These are phyloP conservation scores for Lymantria dispar DNA, from an alignment of 2,888 invertebrate species.

Conservation along the genomic window DNA sequence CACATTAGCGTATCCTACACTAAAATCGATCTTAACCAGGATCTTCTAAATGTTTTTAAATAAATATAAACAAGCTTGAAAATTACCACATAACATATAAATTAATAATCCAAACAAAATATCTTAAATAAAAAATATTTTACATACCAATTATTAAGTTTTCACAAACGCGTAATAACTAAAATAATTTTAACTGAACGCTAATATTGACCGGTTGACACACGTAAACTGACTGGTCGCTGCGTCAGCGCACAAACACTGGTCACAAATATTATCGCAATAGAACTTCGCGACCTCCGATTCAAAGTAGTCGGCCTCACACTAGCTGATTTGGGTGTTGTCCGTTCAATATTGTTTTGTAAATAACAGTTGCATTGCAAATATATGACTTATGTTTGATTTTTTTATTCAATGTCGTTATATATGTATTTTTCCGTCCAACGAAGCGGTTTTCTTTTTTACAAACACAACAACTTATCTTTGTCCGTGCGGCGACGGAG, in stretches of 20 bases:
- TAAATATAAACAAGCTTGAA: too few relatives aligned
- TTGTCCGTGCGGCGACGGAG: too few relatives aligned
- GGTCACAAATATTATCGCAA: slow-evolving; percentile 33
- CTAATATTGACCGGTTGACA: slow-evolving; percentile 18
- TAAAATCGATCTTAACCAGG: too few relatives aligned
- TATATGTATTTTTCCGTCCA: too few relatives aligned
- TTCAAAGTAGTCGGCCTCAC: slow-evolving; percentile 2
- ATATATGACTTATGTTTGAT: too few relatives aligned
- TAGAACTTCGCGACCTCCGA: slow-evolving; percentile 30
- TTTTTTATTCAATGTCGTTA: too few relatives aligned
- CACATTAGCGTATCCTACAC: too few relatives aligned
- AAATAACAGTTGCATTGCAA: neutral
- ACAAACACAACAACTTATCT: too few relatives aligned
- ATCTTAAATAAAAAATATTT: neutral
- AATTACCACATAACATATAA: too few relatives aligned
- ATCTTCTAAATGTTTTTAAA: too few relatives aligned
- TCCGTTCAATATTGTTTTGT: neutral
- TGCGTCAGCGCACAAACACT: slow-evolving; percentile 21
- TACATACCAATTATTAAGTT: neutral
- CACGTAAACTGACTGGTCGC: slow-evolving; percentile 27
- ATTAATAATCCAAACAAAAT: too few relatives aligned
- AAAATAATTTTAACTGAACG: slow-evolving; percentile 1
- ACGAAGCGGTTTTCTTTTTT: too few relatives aligned
- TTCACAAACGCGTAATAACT: neutral
- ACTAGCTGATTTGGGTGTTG: neutral